Evolutionary conservation across 2,797 vertebrate genomes (phyloP).

Genomic region (Muscicapa comitata): DNA sequence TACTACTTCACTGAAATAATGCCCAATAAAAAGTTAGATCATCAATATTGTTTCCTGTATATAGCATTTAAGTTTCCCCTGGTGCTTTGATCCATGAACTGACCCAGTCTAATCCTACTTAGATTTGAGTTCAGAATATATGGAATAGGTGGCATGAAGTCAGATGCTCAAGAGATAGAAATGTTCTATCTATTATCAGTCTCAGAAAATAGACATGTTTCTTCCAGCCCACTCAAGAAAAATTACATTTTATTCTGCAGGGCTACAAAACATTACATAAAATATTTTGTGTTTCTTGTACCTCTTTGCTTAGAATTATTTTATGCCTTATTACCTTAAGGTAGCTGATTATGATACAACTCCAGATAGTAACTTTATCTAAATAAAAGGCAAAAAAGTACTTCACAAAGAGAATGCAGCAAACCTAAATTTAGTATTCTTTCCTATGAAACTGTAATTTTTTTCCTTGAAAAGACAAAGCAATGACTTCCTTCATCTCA

Average conservation of each 20-base stretch:
- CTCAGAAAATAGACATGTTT: neutral
- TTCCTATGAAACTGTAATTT: neutral
- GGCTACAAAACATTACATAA: neutral
- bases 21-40: neutral
- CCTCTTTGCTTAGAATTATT: neutral
- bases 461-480: neutral
- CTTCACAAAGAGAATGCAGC: neutral
- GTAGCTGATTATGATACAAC: neutral
- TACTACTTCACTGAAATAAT: neutral
- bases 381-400: neutral
- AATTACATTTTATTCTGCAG: neutral
- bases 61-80: neutral
- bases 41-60: neutral
- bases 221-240: fast-evolving
- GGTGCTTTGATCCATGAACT: neutral
- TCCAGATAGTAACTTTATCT: neutral
- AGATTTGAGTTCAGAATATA: neutral
- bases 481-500: neutral
- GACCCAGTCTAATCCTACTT: neutral
- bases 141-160: neutral
- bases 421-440: neutral
- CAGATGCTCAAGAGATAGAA: neutral
- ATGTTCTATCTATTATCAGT: neutral
- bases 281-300: neutral
- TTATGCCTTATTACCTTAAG: neutral